Evolutionary conservation across 2,113 vertebrate species (phyloP).

Genomic region (Setophaga petechia): DNA sequence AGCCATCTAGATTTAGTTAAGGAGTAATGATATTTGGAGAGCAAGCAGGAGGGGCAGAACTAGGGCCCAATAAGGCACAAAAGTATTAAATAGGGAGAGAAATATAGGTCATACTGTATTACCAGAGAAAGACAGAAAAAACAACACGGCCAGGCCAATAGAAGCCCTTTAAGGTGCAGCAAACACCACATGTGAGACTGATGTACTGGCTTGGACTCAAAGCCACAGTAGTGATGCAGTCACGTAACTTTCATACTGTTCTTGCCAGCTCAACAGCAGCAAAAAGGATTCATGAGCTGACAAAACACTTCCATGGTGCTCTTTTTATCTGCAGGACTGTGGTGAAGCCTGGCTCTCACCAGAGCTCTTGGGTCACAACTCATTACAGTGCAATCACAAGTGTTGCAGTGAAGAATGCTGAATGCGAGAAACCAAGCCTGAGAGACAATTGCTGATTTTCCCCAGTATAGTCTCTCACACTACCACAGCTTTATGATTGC

Average conservation of each 20-base stretch:
- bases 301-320: neutral
- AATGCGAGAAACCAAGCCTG: neutral
- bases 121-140: neutral
- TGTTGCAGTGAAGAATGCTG: neutral
- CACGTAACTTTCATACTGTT: neutral
- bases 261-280: neutral
- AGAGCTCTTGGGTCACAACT: neutral
- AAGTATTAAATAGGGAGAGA: neutral
- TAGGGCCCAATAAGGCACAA: neutral
- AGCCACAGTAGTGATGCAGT: neutral
- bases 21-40: neutral
- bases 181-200: fast-evolving
- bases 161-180: neutral
- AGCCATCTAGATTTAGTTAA: neutral
- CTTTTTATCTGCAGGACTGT: neutral
- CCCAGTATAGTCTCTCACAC: neutral
- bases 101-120: neutral
- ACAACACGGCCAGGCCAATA: neutral
- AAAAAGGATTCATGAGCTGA: neutral
- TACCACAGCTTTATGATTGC: neutral
- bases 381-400: neutral
- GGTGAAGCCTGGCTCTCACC: neutral
- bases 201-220: neutral
- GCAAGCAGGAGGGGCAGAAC: neutral
- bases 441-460: neutral